A percentile compares a stretch with the other conserved stretches of the same genome.
Evolutionary conservation across 2,113 vertebrate species (phyloP).

Genomic region (Campylomormyrus numenius): DNA sequence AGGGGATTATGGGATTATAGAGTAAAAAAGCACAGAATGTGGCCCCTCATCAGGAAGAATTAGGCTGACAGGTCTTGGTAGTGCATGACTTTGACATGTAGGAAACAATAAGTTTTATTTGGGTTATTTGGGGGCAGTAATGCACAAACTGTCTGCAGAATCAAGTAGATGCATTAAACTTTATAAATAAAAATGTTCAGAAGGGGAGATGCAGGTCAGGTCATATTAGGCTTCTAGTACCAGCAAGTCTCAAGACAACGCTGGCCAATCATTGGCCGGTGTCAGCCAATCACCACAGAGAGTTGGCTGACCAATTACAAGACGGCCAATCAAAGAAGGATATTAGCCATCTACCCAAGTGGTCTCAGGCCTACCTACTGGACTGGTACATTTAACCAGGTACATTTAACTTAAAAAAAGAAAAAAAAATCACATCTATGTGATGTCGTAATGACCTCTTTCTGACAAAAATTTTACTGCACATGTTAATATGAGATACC

Average conservation of each 20-base stretch:
- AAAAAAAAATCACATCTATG: neutral
- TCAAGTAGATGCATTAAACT: neutral
- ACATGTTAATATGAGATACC: neutral
- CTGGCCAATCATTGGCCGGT: neutral
- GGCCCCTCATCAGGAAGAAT: neutral
- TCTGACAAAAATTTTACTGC: neutral
- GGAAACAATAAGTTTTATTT: neutral
- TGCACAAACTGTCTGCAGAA: neutral
- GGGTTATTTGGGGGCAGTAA: neutral
- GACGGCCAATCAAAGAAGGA: neutral
- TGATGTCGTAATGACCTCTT: neutral
- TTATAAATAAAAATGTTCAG: neutral
- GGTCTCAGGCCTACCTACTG: neutral
- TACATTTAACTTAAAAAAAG: neutral
- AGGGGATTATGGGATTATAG: neutral
- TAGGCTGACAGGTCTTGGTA: neutral
- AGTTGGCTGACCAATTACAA: neutral
- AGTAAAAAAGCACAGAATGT: neutral
- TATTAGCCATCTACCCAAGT: neutral
- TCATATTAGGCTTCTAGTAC: neutral
- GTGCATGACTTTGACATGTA: neutral
- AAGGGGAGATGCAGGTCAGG: neutral
- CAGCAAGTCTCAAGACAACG: neutral
- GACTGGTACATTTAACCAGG: neutral
- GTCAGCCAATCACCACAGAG: neutral